Percentiles rank a stretch among this genome's conserved stretches.
phyloP scores from a whole-genome alignment of 2,888 invertebrate genomes.

The Eupithecia subumbrata region DNA sequence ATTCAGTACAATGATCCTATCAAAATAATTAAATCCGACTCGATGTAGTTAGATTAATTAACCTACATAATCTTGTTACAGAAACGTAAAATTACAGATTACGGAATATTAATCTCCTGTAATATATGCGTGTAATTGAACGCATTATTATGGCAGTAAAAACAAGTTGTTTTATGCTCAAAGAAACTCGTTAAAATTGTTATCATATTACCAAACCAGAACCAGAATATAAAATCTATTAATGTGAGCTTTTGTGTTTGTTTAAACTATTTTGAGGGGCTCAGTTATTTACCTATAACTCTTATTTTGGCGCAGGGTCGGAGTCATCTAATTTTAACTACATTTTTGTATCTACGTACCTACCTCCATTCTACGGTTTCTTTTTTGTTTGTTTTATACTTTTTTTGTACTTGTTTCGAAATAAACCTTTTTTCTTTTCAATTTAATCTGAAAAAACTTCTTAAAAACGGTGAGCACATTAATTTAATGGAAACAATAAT shows the following conservation, averaged over 20 bases:
- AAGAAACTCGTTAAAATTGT: background rate
- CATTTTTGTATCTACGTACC: too few species aligned
- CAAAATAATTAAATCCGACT: conserved; percentile 18
- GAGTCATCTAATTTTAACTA: too few species aligned
- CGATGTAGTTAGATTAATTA: conserved; percentile 34
- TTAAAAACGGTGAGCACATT: background rate
- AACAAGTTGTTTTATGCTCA: conserved; percentile 11
- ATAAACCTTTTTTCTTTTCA: too few species aligned
- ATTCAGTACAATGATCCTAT: conserved; percentile 15
- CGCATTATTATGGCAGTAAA: conserved; percentile 26
- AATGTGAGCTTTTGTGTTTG: too few species aligned
- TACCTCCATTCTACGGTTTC: too few species aligned
- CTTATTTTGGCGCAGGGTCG: too few species aligned
- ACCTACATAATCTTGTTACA: conserved; percentile 37
- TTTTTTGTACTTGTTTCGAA: too few species aligned
- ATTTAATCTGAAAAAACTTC: too few species aligned
- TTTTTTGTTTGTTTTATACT: too few species aligned
- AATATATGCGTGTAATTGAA: conserved; percentile 23
- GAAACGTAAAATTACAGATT: conserved; percentile 25
- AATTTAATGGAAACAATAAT: background rate
- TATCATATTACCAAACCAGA: background rate
- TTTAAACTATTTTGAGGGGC: too few species aligned
- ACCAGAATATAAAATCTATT: too few species aligned
- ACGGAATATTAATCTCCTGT: conserved; percentile 28
- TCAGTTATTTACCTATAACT: too few species aligned